Conservation (phyloP, 2,888 invertebrate species). For the Mythimna lalbum region DNA sequence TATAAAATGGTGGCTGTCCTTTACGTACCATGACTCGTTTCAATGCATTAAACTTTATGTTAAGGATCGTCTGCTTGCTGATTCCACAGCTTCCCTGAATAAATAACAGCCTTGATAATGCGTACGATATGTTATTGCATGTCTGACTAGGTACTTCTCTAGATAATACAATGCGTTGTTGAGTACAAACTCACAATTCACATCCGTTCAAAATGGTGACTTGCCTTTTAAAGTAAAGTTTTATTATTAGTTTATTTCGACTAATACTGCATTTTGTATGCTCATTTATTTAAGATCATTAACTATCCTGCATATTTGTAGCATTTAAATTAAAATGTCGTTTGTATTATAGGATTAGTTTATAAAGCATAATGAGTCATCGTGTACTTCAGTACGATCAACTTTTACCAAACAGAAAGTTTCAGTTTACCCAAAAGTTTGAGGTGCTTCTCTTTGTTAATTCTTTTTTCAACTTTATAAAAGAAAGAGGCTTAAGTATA, state of each 20-base stretch:
- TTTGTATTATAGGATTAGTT: constrained; percentile 46
- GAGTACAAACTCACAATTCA: constrained; percentile 79
- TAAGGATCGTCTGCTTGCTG: constrained; percentile 69
- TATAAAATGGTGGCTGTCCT: constrained; percentile 91
- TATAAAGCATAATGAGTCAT: constrained; percentile 67
- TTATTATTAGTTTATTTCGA: constrained; percentile 56
- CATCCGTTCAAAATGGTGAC: constrained; percentile 93
- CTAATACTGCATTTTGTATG: constrained; percentile 49
- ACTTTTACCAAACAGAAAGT: constrained; percentile 55
- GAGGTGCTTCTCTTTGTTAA: constrained; percentile 9
- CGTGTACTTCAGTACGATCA: constrained; percentile 46
- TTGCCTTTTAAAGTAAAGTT: constrained; percentile 81
- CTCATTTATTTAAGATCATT: constrained; percentile 15
- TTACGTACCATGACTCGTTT: constrained; percentile 83
- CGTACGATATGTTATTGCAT: constrained; percentile 73
- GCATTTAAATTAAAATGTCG: constrained; percentile 11
- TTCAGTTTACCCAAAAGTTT: constrained; percentile 24
- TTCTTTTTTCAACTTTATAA: not conserved
- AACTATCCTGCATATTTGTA: constrained; percentile 22
- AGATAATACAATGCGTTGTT: constrained; percentile 86
- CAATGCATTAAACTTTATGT: constrained; percentile 80
- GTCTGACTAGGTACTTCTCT: constrained; percentile 70
- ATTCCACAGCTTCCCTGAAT: constrained; percentile 71
- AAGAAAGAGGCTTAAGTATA: not conserved
- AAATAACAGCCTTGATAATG: constrained; percentile 73